A percentile compares a stretch with the other conserved stretches of the same genome.
Conservation (phyloP, 2,113 vertebrate genomes). For the zebrafish (Danio rerio) region GRCz12tu NC_133179.1:10584001-10584500, state of each 20-base stretch:
- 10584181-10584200: slow-evolving; percentile 5
- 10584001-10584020: not conserved
- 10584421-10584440: not conserved
- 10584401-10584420: slow-evolving; percentile 6
- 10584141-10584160: not conserved
- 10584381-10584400: slow-evolving; percentile 32
- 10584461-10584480: not conserved
- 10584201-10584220: slow-evolving; percentile 18
- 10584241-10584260: slow-evolving; percentile 37
- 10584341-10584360: slow-evolving; percentile 11
- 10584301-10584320: slow-evolving; percentile 27
- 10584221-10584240: slow-evolving; percentile 46
- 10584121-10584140: not conserved
- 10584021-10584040: not conserved
- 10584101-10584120: not conserved
- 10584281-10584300: not conserved
- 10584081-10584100: not conserved
- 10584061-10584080: not conserved
- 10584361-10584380: not conserved
- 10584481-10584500: slow-evolving; percentile 10
- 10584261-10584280: slow-evolving; percentile 34
- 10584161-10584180: not conserved
- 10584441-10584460: not conserved
- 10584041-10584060: not conserved
- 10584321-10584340: slow-evolving; percentile 18